Percentiles rank a stretch among this genome's conserved stretches.
Evolutionary conservation across 64 coral and sea anemone genomes (phyloP).

Genomic region (Acropora yongei): DNA sequence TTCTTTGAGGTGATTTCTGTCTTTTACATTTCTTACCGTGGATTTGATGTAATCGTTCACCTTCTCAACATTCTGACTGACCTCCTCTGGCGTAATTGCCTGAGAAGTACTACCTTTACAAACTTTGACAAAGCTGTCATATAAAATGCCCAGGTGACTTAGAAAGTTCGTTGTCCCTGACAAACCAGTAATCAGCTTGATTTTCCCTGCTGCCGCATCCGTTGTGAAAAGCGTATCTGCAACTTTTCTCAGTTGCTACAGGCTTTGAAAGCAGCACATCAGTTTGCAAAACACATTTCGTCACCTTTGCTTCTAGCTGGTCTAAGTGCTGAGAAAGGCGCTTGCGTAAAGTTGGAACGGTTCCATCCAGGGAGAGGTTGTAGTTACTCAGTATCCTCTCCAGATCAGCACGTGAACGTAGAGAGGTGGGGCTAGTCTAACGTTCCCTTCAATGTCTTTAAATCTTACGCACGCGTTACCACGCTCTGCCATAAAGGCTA

Average conservation of each 20-base stretch:
- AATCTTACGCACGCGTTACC: constrained; percentile 9
- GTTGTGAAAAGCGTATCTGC: constrained; percentile 48
- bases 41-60: too few species aligned
- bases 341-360: constrained; percentile 27
- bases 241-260: neutral
- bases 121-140: neutral
- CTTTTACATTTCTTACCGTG: too few species aligned
- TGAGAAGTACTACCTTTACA: constrained; percentile 8
- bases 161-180: constrained; percentile 43
- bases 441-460: constrained; percentile 59
- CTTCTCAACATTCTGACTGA: neutral
- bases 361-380: neutral
- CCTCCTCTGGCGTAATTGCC: constrained; percentile 48
- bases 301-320: constrained; percentile 28
- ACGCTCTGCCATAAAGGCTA: too few species aligned
- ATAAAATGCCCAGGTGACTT: constrained; percentile 40
- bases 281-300: constrained; percentile 36
- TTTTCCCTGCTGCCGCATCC: constrained; percentile 74
- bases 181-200: constrained; percentile 56
- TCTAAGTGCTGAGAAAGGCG: constrained; percentile 51
- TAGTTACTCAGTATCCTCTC: constrained; percentile 10
- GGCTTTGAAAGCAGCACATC: constrained; percentile 20
- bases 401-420: constrained; percentile 57
- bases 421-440: constrained; percentile 40
- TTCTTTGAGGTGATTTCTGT: too few species aligned